phyloP scores from a whole-genome alignment of 2,888 invertebrate genomes.

The Vandiemenella viatica region DNA sequence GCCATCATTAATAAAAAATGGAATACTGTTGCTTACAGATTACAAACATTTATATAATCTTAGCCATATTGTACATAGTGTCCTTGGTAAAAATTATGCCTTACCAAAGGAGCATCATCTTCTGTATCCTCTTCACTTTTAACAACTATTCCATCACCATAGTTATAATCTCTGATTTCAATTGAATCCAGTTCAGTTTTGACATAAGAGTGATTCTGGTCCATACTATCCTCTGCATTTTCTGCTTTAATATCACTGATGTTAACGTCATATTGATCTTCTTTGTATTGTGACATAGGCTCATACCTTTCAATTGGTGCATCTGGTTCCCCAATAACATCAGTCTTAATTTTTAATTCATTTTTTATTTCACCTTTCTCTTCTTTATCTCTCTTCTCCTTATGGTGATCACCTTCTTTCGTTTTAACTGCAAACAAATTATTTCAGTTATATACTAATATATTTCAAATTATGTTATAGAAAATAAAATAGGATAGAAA shows the following conservation, averaged over 20 bases:
- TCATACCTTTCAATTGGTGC: neutral
- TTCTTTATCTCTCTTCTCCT: conserved; percentile 22
- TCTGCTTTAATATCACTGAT: conserved; percentile 7
- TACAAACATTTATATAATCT: too few relatives aligned
- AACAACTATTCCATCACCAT: neutral
- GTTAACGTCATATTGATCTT: neutral
- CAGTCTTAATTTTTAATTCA: conserved; percentile 5
- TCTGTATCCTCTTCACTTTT: conserved; percentile 17
- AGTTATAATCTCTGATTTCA: neutral
- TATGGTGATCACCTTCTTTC: conserved; percentile 6
- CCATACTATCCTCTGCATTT: conserved; percentile 14
- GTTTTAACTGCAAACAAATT: conserved; percentile 9
- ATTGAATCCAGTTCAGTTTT: conserved; percentile 9
- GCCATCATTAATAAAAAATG: too few relatives aligned
- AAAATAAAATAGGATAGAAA: too few relatives aligned
- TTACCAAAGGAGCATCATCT: conserved; percentile 44
- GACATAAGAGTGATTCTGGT: conserved; percentile 10
- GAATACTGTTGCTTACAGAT: too few relatives aligned
- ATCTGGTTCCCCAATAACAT: neutral
- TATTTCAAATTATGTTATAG: too few relatives aligned
- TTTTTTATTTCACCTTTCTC: conserved; percentile 8
- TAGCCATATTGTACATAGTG: too few relatives aligned
- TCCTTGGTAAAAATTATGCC: conserved; percentile 19
- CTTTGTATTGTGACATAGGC: conserved; percentile 2
- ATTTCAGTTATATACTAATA: too few relatives aligned